Conservation (phyloP, 2,888 invertebrate genomes). For the Cephus rjabovi region DNA sequence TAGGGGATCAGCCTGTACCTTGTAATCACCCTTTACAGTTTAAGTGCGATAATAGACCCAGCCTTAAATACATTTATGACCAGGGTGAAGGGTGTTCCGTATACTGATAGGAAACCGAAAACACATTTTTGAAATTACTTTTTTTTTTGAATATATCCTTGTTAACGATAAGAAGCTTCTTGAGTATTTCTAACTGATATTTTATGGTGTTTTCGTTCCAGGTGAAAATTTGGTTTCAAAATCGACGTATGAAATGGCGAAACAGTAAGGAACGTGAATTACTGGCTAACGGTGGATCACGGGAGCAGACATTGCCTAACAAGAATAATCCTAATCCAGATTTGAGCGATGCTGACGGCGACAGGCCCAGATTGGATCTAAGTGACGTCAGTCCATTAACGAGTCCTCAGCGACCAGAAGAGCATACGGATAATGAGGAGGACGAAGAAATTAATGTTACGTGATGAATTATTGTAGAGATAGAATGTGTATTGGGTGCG, state of each 20-base stretch:
- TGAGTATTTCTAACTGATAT: conserved; percentile 1
- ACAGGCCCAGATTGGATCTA: conserved; percentile 76
- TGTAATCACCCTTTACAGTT: conserved; percentile 31
- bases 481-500: conserved; percentile 3
- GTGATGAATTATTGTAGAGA: conserved; percentile 72
- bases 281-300: conserved; percentile 90
- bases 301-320: conserved; percentile 95
- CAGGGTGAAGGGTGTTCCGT: background rate
- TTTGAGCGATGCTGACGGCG: conserved; percentile 88
- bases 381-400: conserved; percentile 65
- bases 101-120: background rate
- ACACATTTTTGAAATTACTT: background rate
- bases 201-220: conserved; percentile 59
- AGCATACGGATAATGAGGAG: conserved; percentile 69
- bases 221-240: conserved; percentile 96
- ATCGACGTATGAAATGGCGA: conserved; percentile 98
- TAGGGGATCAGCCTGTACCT: background rate
- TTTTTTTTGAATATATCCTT: background rate
- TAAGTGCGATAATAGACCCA: background rate
- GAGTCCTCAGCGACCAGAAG: conserved; percentile 63
- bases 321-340: conserved; percentile 98
- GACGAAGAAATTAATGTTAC: conserved; percentile 91
- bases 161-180: background rate
- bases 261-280: conserved; percentile 97
- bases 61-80: background rate